A percentile compares a stretch with the other conserved stretches of the same genome.
Evolutionary conservation across 2,888 invertebrate genomes (phyloP).

Genomic region (Aquatica leii): DNA sequence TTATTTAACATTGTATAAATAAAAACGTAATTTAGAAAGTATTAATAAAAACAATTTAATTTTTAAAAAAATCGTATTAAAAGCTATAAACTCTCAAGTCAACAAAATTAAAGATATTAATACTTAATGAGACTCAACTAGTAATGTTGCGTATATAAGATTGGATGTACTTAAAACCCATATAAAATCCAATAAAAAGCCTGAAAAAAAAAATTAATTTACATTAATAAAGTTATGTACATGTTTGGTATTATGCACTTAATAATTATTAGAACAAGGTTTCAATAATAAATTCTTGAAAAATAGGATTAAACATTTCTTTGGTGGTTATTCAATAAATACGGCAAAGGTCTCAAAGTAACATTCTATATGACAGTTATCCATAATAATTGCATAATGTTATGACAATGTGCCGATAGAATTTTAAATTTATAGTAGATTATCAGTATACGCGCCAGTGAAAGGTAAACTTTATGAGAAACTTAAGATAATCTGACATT

Average conservation of each 20-base stretch:
- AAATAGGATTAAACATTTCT: background rate
- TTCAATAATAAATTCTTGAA: background rate
- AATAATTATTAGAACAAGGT: conserved; percentile 8
- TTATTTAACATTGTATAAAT: no score
- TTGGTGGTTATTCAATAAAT: conserved; percentile 13
- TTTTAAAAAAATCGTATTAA: no score
- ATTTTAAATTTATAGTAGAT: conserved; percentile 31
- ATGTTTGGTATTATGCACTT: background rate
- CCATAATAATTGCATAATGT: conserved; percentile 29
- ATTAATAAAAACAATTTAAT: no score
- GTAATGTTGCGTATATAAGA: no score
- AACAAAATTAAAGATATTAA: no score
- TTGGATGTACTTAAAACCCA: no score
- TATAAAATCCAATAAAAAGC: no score
- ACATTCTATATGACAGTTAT: conserved; percentile 15
- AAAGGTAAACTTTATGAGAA: conserved; percentile 34
- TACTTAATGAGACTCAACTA: no score
- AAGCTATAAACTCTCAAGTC: no score
- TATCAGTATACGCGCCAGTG: conserved; percentile 37
- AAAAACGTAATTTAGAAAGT: no score
- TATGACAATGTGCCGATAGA: conserved; percentile 30
- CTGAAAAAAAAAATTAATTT: background rate
- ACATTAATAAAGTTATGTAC: background rate
- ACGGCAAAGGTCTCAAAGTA: conserved; percentile 17
- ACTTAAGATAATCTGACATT: conserved; percentile 35